Conservation (phyloP, 2,888 invertebrate genomes). For the Tetragonisca angustula region DNA sequence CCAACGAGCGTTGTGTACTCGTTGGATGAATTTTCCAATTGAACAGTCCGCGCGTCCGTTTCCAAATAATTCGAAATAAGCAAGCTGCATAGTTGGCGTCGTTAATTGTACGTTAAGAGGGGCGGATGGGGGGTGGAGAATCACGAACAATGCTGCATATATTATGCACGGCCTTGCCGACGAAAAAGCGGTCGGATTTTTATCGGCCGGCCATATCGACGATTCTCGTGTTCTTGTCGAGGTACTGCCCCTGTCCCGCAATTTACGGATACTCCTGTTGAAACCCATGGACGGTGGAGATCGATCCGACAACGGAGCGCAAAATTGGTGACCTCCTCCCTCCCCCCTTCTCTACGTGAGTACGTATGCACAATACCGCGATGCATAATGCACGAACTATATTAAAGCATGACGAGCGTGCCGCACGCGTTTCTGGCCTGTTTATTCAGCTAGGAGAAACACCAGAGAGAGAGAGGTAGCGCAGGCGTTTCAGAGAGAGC, state of each 20-base stretch:
- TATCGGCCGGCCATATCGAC: slow-evolving; percentile 5
- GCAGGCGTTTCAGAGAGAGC: not conserved
- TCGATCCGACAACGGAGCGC: slow-evolving; percentile 16
- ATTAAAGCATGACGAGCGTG: slow-evolving; percentile 49
- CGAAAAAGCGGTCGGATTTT: slow-evolving; percentile 37
- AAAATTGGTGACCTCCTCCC: slow-evolving; percentile 25
- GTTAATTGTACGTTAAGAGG: slow-evolving; percentile 5
- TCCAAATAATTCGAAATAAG: not conserved
- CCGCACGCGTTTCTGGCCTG: slow-evolving; percentile 44
- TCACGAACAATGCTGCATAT: not conserved
- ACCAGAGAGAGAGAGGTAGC: not conserved
- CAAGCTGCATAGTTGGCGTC: not conserved
- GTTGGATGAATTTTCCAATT: not conserved
- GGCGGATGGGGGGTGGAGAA: not conserved
- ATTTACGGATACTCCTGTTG: slow-evolving; percentile 33
- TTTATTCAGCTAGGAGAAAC: slow-evolving; percentile 43
- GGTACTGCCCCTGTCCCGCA: not conserved
- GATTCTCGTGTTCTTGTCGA: not conserved
- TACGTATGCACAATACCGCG: slow-evolving; percentile 35
- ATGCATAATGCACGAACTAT: slow-evolving; percentile 58
- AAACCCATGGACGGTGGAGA: slow-evolving; percentile 16
- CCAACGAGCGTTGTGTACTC: too few species aligned
- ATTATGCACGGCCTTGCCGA: slow-evolving; percentile 20
- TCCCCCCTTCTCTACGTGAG: not conserved
- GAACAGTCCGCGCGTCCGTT: not conserved